Percentiles rank a stretch among this genome's conserved stretches.
Evolutionary conservation across 2,113 vertebrate genomes (phyloP).

Genomic region (Gymnorhina tibicen): DNA sequence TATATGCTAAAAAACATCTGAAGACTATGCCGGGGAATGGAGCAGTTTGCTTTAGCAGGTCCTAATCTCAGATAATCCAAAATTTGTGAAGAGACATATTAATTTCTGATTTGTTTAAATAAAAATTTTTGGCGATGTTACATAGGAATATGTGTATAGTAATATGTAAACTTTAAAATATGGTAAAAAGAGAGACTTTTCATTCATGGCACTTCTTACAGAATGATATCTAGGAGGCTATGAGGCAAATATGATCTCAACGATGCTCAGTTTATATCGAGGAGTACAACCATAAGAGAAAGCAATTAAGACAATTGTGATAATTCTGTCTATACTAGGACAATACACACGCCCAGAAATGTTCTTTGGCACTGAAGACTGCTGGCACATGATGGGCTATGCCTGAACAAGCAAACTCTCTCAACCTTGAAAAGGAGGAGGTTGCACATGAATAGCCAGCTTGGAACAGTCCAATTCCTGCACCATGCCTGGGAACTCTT

Average conservation of each 20-base stretch:
- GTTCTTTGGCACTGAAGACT: neutral
- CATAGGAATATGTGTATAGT: neutral
- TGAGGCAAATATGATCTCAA: neutral
- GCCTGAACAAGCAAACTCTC: neutral
- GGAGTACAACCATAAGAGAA: neutral
- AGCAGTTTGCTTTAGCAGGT: neutral
- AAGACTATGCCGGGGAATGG: neutral
- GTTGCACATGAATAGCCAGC: neutral
- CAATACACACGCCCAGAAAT: slow-evolving; percentile 3
- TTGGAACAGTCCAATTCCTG: neutral
- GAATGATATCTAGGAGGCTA: neutral
- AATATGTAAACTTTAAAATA: neutral
- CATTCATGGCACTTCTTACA: neutral
- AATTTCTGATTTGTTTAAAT: neutral
- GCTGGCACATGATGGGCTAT: neutral
- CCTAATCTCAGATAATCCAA: neutral
- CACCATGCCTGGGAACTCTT: neutral
- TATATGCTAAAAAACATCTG: neutral
- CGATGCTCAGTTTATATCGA: neutral
- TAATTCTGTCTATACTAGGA: neutral
- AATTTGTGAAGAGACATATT: neutral
- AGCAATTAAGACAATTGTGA: neutral
- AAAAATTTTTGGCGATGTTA: neutral
- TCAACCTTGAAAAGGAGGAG: slow-evolving; percentile 6
- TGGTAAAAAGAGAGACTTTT: neutral